phyloP scores from a whole-genome alignment of 2,113 vertebrate genomes.

The Bubo bubo region DNA sequence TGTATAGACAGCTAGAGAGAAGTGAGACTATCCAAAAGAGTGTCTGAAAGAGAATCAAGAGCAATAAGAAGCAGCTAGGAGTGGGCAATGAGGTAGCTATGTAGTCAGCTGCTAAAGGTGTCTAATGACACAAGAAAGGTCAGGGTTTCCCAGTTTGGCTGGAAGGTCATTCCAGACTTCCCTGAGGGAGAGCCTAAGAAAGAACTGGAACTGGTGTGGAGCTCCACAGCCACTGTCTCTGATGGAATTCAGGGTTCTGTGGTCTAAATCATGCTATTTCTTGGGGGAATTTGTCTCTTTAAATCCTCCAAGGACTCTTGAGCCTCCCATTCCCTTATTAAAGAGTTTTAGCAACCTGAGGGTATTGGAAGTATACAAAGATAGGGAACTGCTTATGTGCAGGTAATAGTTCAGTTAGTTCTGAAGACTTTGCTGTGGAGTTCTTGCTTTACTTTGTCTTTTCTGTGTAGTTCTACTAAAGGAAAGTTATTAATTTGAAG shows the following conservation, averaged over 20 bases:
- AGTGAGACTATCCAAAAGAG: background rate
- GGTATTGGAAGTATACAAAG: fast-evolving
- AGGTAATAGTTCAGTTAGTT: background rate
- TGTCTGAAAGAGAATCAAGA: background rate
- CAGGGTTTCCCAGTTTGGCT: background rate
- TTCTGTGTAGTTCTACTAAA: fast-evolving
- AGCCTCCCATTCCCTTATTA: background rate
- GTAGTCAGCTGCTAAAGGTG: background rate
- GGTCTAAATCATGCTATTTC: background rate
- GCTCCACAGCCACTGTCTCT: fast-evolving
- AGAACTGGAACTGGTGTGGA: fast-evolving
- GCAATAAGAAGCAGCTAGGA: background rate
- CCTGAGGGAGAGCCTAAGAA: too few species aligned
- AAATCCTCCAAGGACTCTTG: background rate
- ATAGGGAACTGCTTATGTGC: fast-evolving
- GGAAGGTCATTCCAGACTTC: background rate
- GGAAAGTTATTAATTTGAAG: background rate
- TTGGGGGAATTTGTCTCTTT: background rate
- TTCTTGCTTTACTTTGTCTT: background rate
- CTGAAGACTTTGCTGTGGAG: background rate
- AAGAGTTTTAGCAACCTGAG: background rate
- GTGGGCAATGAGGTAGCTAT: background rate
- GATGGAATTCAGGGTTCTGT: background rate
- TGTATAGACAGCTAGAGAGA: background rate
- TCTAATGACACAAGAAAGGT: background rate